Base-by-base conservation (phyloP, 1,140 invertebrate genomes). In the Lepidurus arcticus region DNA sequence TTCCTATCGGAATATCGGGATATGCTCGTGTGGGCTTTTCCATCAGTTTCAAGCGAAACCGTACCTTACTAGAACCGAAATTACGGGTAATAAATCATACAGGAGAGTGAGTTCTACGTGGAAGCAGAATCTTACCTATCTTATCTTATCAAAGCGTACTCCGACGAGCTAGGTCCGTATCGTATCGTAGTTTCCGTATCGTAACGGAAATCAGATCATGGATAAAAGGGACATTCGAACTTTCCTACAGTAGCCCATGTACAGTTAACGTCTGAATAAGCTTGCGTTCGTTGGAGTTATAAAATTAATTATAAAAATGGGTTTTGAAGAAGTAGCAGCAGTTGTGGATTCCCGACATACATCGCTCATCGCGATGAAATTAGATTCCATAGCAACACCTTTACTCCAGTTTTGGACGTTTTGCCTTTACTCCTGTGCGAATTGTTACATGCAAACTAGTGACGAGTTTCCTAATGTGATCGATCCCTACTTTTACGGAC, bases 401-500 rank as follows among this genome's bases (percentile, higher is more conserved):
- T 65, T 65, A 21, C 21, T 65, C 16, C 53, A 65, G 21, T 65
- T 65, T 21, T 65, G 53, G 53, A 65, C 53, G 13, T 65, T 65
- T 16, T 65, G 53, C 53, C 53, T 65, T 16, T 65, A 65, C 21
- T 65, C 53, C 1, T 65, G 53, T 21, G 53, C 53, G 53, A 65
- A 65, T 65, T 65, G 53, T 65, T 65, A 65, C 9, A 65, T 65
- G 53, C 53, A 65, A 65, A 65, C 53, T 13, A 65, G 16, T 21
- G 53, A 65, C n/a, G 53, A 65, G 53, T 65, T 65, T 16, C 53
- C 53, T 21, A 65, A 65, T 3, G 21, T 65, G 53, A 65, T 65
- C 13, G 53, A 65, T n/a, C 53, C 53, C 53, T 75, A 75, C 42
- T 75, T 75, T 44, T 44, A 75, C 13, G 81, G 80, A 42, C 80